Evolutionary conservation across 2,888 invertebrate genomes (phyloP), one percentile per base, ranked within the genome.

Genomic region (Minunthozetes semirufus): DNA sequence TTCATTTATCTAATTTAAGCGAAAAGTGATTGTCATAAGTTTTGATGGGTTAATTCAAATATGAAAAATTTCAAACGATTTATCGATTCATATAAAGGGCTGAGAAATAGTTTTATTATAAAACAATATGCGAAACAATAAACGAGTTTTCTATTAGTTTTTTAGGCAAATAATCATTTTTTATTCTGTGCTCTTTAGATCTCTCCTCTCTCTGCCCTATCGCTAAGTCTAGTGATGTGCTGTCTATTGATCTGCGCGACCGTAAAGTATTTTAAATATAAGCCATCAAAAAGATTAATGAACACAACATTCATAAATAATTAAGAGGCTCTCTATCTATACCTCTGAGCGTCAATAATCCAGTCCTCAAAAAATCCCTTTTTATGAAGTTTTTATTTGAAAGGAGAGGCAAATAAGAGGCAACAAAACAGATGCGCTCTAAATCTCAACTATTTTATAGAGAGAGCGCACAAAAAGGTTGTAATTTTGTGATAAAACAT

Each of bases 261-360:
- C 56, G 56, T 56, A 22, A 56, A 56, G 19, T 56, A 56, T 56
- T 56, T 56, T 56, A 56, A 56, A 56, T 56, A 56, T 56, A 56
- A 25, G 22, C 25, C 56, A 56, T 56, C 56, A 11, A 25, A 56
- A 56, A 56, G 56, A 56, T 56, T 56, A 56, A 56, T 56, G 56
- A 56, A 56, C 56, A 56, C 25, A 56, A 56, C 56, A 56, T 56
- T 56, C 56, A 56, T 56, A 56, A 56, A 56, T 56, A 56, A 56
- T 56, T 56, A 56, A 25, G 25, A 25, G 46, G 2, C 25, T 33
- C 33, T 25, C 61, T 63, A 63, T 63, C 61, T n/a, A 63, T 63
- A 63, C n/a, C 61, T 63, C n/a, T 33, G 61, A 63, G 61, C 33
- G 61, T 63, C 61, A 63, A 63, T 63, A 63, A 63, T 63, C 61